Base-by-base conservation (phyloP, 2,797 vertebrate genomes). In the Crocidura indochinensis region DNA sequence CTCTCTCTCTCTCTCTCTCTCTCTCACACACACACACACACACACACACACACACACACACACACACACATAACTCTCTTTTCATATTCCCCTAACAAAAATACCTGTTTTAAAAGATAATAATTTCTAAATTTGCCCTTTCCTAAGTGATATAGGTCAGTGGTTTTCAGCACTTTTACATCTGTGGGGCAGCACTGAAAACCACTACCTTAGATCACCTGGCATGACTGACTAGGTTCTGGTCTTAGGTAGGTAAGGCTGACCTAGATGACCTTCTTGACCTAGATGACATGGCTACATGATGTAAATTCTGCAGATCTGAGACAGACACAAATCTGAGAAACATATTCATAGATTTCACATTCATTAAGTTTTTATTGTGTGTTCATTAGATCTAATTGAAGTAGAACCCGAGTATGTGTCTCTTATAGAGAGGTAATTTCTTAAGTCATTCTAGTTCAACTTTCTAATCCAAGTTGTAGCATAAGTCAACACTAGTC, bases 331-430 rank as follows among this genome's bases (percentile, higher is more conserved):
- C 24, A 80, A 22, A 46, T 31, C 27, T 46, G 22, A 91, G 67
- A 81, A 51, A n/a, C n/a, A 10, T 10, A 69, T 14, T 49, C 10
- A 80, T 47, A 27, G 22, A n/a, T 51, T 68, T 81, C 29, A 64
- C 2, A 51, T 67, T 24, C 46, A 68, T 6, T 83, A 49, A 68
- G 9, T 17, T 83, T 51, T 47, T 74, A 44, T 11, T 11, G 20
- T 10, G 5, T 78, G 22, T 29, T 78, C 53, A 75, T 88, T n/a
- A 74, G 80, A 94, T 91, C 46, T n/a, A 17, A 20, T 56, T 31
- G 38, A 38, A 38, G 38, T 38, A 38, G 38, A 38, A 38, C 38
- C 38, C 5, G 38, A 5, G 38, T 44, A 19, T 84, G 62, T 29
- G 27, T 91, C 38, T 74, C 26, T 44, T 62, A 56, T 17, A 31